Base-by-base conservation (phyloP, 2,797 vertebrate species). In the Arctocebus calabarensis region DNA sequence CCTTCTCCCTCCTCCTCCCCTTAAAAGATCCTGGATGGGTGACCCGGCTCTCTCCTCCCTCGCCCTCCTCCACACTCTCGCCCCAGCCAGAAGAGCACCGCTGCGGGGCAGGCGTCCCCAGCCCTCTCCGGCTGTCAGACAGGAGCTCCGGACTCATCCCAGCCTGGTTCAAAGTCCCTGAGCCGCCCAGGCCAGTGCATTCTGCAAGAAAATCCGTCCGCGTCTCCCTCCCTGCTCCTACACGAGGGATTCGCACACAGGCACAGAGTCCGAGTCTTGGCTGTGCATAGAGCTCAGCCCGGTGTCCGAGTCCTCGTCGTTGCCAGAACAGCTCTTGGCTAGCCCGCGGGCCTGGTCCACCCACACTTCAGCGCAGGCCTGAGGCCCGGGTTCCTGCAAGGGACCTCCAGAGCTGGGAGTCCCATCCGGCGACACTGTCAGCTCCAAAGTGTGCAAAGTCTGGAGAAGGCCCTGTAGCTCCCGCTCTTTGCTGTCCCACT, bases 281-380 rank as follows among this genome's bases (percentile, higher is more conserved):
- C 99, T 99, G 98, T 99, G 99, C 99, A 99, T 99, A 68, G 99
- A 99, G 96, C 99, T 99, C 97, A 99, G 98, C 4, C 99, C 99
- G 0, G 99, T 99, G 98, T 99, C 99, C 8, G 99, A 99, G 97
- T 99, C 99, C 97, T 99, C 99, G n/a, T 99, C 99, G 77, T 99
- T 99, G 3, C 98, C 98, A 27, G 98, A 98, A 84, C 98, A 98
- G 95, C 98, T 98, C 97, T 99, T 99, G 64, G 99, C 98, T 70
- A 99, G 97, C 79, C 99, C 99, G 40, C 98, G 97, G 86, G 97
- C 97, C 95, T 97, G 97, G 82, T 98, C 97, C 81, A 98, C 98
- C 99, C 99, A 99, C 32, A 98, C 98, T 2, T 95, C 97, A 0
- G 97, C 62, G 68, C 90, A 64, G 59, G 91, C 70, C 34, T 87